Conservation (phyloP, 2,113 vertebrate species). For the Labeo rohita region DNA sequence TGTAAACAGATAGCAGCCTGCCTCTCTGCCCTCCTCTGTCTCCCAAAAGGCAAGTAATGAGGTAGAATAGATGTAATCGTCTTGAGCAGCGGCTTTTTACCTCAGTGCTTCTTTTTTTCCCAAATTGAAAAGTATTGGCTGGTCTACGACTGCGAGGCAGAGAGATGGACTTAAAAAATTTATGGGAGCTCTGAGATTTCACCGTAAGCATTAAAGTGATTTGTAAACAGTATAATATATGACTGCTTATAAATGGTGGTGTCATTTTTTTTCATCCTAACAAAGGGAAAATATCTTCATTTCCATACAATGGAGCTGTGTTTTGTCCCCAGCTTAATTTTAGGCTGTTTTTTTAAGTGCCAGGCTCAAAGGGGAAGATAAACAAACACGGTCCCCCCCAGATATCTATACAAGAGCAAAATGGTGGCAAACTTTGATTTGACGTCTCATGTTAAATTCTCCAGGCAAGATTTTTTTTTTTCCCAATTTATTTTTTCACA, state of each 20-base stretch:
- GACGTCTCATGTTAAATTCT: constrained; percentile 62
- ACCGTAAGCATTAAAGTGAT: constrained; percentile 63
- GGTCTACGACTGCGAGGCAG: constrained; percentile 51
- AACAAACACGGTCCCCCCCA: constrained; percentile 61
- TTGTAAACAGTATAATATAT: constrained; percentile 68
- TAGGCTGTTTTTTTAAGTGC: constrained; percentile 50
- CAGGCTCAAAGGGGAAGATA: constrained; percentile 53
- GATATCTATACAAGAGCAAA: constrained; percentile 63
- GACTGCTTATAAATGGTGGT: constrained; percentile 57
- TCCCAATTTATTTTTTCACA: constrained; percentile 41
- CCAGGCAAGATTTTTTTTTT: constrained; percentile 60
- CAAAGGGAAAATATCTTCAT: constrained; percentile 14
- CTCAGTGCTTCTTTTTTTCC: constrained; percentile 56
- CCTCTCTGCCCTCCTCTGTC: constrained; percentile 67
- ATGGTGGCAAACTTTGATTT: constrained; percentile 70
- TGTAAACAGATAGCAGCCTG: constrained; percentile 74
- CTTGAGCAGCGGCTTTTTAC: constrained; percentile 66
- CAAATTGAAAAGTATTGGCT: constrained; percentile 71
- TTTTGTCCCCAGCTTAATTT: constrained; percentile 64
- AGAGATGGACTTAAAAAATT: constrained; percentile 57
- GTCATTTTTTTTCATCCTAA: not conserved
- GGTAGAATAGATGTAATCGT: constrained; percentile 79
- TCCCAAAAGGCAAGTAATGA: constrained; percentile 77
- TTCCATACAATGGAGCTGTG: constrained; percentile 47
- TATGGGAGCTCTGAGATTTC: constrained; percentile 53